Conservation (phyloP, 2,888 invertebrate genomes). For the Thymelicus sylvestris region DNA sequence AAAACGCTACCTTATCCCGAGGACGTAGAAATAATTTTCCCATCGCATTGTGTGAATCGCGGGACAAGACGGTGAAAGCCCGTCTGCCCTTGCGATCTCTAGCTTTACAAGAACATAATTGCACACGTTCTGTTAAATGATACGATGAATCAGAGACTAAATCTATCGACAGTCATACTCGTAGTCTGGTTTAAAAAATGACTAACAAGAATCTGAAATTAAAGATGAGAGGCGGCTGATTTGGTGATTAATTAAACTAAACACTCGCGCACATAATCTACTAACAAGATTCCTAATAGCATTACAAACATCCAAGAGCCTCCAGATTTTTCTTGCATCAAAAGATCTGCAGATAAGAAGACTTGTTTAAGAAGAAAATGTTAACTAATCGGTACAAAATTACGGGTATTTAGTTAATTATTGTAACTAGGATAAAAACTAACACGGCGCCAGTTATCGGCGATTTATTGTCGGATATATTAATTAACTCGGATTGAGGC, state of each 20-base stretch:
- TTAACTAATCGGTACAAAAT: not conserved
- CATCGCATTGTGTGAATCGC: conserved; percentile 48
- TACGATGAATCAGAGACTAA: conserved; percentile 57
- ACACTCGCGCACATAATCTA: not conserved
- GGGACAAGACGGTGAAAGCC: conserved; percentile 77
- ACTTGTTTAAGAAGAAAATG: not conserved
- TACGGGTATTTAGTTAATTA: not conserved
- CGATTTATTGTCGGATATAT: conserved; percentile 53
- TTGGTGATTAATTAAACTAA: not conserved
- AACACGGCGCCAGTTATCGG: conserved; percentile 1
- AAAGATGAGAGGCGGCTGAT: not conserved
- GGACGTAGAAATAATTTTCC: conserved; percentile 59
- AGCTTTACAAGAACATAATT: conserved; percentile 73
- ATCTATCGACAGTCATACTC: not conserved
- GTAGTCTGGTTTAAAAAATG: not conserved
- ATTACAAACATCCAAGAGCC: no score
- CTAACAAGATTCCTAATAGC: not conserved
- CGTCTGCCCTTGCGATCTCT: conserved; percentile 78
- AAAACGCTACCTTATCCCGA: conserved; percentile 62
- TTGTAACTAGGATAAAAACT: conserved; percentile 3
- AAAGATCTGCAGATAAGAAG: no score
- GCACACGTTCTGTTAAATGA: conserved; percentile 68
- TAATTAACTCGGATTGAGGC: conserved; percentile 57
- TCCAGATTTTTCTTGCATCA: no score
- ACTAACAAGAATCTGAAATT: not conserved